Evolutionary conservation across 2,797 vertebrate genomes (phyloP), one percentile per base, ranked within the genome.

Genomic region (Megaceryle alcyon): DNA sequence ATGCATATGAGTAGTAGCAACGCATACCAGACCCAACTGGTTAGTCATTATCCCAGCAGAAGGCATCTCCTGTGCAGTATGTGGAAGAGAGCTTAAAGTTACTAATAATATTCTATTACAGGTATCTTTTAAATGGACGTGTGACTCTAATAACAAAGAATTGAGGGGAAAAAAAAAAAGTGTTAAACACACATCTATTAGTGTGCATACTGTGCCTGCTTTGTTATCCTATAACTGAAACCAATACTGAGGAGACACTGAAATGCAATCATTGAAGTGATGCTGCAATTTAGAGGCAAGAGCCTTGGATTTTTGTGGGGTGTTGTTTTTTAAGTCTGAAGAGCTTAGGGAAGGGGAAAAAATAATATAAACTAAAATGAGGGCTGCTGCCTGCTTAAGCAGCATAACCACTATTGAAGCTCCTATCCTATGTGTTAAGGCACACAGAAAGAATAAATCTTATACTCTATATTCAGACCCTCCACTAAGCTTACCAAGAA

Each of bases 1-100:
- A 3, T n/a, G 82, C 14, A 19, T 10, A 16, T 9, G 70, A 53
- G 53, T 2, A 53, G 57, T 2, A 35, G 63, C 16, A n/a, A 35
- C 2, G 28, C 31, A 22, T 5, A n/a, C 56, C 61, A 59, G 56
- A 13, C 60, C 31, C 1, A 0, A 12, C 0, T 14, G 39, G 25
- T 48, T 15, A 53, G 16, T 28, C 25, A 18, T 15, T 56, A 37
- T 17, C 66, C 49, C 29, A n/a, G 46, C 13, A 71, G 12, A 29
- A 51, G 43, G 56, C 23, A 28, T 10, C 41, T 82, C 33, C 65
- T 37, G 31, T 4, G 16, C 53, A 35, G 44, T 5, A 37, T 4
- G 26, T 12, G n/a, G 60, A 56, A 7, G 19, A 61, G 18, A 92
- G 44, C 37, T 64, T 64, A 63, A 31, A 44, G 46, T 23, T 20